Base-by-base conservation (phyloP, 2,888 invertebrate species). In the Antheraea yamamai region DNA sequence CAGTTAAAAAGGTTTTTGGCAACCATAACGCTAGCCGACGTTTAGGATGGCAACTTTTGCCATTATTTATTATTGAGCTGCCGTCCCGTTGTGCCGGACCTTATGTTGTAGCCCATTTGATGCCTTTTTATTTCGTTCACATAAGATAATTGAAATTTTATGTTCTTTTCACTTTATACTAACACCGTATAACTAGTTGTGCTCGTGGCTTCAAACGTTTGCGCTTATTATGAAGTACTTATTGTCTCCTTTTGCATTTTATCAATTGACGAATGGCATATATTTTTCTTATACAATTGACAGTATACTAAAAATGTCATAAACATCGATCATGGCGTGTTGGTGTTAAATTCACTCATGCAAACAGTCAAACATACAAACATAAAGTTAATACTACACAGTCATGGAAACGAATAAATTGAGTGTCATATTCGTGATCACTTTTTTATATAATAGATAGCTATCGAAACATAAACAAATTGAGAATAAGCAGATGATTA, bases 41-140 rank as follows among this genome's bases (percentile, higher is more conserved):
- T 82, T 81, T 78, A 79, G 81, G 82, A 82, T n/a, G 81, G 81
- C 78, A 87, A 86, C 84, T 86, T 85, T 70, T 80, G 79, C 79
- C 82, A 85, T 87, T 83, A 86, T 85, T 85, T 85, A 87, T 87
- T 87, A 88, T 87, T 86, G 86, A 87, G 84, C 79, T 79, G 79
- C 79, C 84, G 80, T 81, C 81, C 82, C 58, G 75, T 73, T 81
- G 81, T 83, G 78, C 78, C 79, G 76, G 78, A 79, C 81, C 82
- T 81, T 81, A 82, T 79, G 81, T 81, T 79, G 72, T 72, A 71
- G 47, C 72, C 71, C 61, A 75, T 75, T 74, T 71, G 61, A 71
- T 61, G 61, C 72, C 74, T 75, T 75, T 75, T 80, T 81, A 81
- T 75, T 72, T 51, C 18, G 66, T 35, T 55, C 52, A 75, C 47